Evolutionary conservation across 2,113 vertebrate genomes (phyloP), one percentile per base, ranked within the genome.

Genomic region (Ceuthmochares aereus): DNA sequence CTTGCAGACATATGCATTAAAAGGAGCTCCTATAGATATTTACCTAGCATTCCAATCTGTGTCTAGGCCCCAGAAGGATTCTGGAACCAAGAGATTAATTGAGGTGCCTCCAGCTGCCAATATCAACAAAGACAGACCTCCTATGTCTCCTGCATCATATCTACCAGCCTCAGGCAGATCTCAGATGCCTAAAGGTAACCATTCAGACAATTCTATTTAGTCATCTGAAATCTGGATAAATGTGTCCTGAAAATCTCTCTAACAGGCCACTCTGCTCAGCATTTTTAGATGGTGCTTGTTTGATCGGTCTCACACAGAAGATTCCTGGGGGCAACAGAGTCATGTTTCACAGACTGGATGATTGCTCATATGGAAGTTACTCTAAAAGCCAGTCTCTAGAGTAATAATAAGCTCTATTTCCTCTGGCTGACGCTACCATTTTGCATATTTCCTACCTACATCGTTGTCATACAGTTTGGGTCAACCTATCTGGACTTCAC

Each of bases 161-260:
- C 30, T 34, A 3, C 26, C 32, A 62, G 8, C 13, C 21, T 54
- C 36, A 66, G 52, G 12, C 3, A 84, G n/a, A 52, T 26, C 29
- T 69, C 55, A 67, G 19, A 34, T 62, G 21, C 13, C 10, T 36
- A 43, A 45, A 64, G 22, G 9, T 23, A 55, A 4, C 2, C 15
- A 43, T 68, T 68, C 15, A 55, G 16, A 34, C 2, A 72, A 45
- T 29, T 72, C 21, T 67, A 30, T 78, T 79, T 32, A 68, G 12
- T 60, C 26, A 52, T 4, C 16, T 73, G 23, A 69, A 77, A 56
- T n/a, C 16, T 66, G 16, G 8, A 22, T 72, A 32, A 47, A 37
- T 0, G 0, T 64, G 7, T 10, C 5, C 20, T 5, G 0, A 9
- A 12, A 62, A 4, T 40, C 20, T 62, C 23, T 49, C 1, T 25